Evolutionary conservation across 2,888 invertebrate species (phyloP).

Genomic region (Cryptus viduatorius): DNA sequence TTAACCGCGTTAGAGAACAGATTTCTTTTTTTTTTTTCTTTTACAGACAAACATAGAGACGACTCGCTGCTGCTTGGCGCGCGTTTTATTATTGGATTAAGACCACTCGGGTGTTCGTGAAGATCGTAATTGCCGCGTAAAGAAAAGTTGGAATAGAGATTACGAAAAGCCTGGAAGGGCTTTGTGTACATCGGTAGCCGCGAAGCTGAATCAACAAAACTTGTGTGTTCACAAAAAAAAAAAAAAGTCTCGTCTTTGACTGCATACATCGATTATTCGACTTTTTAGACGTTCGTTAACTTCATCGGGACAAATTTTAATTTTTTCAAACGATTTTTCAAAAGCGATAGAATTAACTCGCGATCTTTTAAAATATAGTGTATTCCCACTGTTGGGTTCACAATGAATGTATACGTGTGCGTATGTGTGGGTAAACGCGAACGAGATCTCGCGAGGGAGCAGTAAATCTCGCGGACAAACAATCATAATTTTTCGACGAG

Average conservation of each 20-base stretch:
- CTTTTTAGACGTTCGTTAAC: background rate
- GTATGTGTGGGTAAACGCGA: conserved; percentile 35
- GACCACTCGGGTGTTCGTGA: conserved; percentile 58
- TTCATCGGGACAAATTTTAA: background rate
- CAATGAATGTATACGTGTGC: background rate
- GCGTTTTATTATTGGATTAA: conserved; percentile 73
- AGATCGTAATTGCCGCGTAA: conserved; percentile 67
- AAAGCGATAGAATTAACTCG: background rate
- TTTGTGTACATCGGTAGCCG: conserved; percentile 70
- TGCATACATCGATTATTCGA: background rate
- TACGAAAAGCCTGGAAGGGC: conserved; percentile 52
- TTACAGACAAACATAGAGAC: conserved; percentile 71
- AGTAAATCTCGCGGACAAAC: conserved; percentile 84
- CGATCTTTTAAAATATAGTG: background rate
- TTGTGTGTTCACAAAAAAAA: background rate
- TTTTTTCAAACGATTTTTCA: background rate
- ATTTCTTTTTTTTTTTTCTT: conserved; percentile 55
- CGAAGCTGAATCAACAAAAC: conserved; percentile 47
- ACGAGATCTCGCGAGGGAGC: conserved; percentile 61
- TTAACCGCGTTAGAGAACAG: conserved; percentile 55
- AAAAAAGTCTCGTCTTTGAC: background rate
- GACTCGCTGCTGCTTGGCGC: conserved; percentile 44
- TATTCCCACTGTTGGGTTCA: background rate
- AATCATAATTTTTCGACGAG: conserved; percentile 84
- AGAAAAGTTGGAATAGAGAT: conserved; percentile 61